These are phyloP conservation scores for Macropis europaea DNA, from an alignment of 2,888 invertebrate species.

Conservation along the genomic window DNA sequence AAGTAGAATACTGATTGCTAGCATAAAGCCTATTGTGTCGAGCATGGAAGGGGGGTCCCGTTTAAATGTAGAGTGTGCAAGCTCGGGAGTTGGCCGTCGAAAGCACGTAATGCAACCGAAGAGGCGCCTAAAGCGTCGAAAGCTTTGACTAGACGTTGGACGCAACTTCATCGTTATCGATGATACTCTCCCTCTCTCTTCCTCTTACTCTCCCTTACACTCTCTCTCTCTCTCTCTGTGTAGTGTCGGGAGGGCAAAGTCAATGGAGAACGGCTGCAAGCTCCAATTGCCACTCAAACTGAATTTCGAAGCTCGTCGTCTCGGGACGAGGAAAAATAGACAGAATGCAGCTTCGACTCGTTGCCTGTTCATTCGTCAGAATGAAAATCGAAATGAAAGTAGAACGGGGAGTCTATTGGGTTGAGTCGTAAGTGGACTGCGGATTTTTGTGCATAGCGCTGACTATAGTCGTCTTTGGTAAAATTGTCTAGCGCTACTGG, in stretches of 20 bases:
- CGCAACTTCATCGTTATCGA: slow-evolving; percentile 21
- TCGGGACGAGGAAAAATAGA: too few species aligned
- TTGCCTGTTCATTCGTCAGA: too few species aligned
- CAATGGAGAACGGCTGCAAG: background rate
- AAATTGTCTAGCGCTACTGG: too few species aligned
- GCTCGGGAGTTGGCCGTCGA: background rate
- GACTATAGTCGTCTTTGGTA: too few species aligned
- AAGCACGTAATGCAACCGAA: slow-evolving; percentile 12
- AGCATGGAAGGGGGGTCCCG: slow-evolving; percentile 39
- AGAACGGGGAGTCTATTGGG: too few species aligned
- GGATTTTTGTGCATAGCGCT: too few species aligned
- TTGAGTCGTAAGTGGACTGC: too few species aligned
- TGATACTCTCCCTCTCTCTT: background rate
- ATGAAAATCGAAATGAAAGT: too few species aligned
- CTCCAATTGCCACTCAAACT: slow-evolving; percentile 13
- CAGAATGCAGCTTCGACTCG: too few species aligned
- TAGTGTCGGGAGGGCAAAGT: background rate
- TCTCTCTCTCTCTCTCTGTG: background rate
- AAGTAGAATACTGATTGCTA: slow-evolving; percentile 67
- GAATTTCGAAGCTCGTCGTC: too few species aligned
- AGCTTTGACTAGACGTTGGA: slow-evolving; percentile 28
- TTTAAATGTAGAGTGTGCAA: slow-evolving; percentile 64
- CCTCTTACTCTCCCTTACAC: background rate
- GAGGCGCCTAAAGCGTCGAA: slow-evolving; percentile 32
- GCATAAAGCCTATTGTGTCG: slow-evolving; percentile 66